Evolutionary conservation across 2,888 invertebrate genomes (phyloP).

Genomic region (Lepidochrysops patricia): DNA sequence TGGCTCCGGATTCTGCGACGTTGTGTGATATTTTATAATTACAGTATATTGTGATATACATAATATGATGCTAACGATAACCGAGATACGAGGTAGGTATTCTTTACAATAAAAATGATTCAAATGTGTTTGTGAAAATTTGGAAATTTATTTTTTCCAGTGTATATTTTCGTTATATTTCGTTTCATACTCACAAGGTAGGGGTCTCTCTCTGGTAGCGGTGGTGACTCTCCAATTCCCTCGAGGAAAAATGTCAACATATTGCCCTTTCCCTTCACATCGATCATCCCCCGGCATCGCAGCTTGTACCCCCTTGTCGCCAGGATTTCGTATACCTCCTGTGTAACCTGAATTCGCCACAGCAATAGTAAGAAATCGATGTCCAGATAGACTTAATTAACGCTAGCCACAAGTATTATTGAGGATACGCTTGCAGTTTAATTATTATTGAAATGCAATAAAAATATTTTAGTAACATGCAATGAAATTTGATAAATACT

Average conservation of each 20-base stretch:
- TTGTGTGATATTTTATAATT: not conserved
- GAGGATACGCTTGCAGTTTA: conserved; percentile 17
- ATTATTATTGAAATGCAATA: not conserved
- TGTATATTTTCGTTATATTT: not conserved
- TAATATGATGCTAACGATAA: too few species aligned
- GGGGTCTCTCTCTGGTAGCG: conserved; percentile 33
- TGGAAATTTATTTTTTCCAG: too few species aligned
- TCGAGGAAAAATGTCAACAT: conserved; percentile 93
- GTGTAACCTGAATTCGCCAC: conserved; percentile 79
- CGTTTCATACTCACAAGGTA: conserved; percentile 40
- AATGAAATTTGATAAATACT: too few species aligned
- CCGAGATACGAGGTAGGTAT: too few species aligned
- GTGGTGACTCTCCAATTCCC: conserved; percentile 47
- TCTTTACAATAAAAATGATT: too few species aligned
- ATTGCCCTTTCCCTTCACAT: conserved; percentile 95
- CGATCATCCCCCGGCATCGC: conserved; percentile 88
- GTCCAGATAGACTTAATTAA: not conserved
- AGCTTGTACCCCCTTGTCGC: conserved; percentile 84
- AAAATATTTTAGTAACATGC: too few species aligned
- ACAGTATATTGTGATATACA: too few species aligned
- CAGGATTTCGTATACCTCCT: conserved; percentile 90
- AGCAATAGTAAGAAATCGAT: conserved; percentile 19
- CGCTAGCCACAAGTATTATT: not conserved
- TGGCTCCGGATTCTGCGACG: conserved; percentile 50
- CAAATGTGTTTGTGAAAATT: too few species aligned